phyloP scores from a whole-genome alignment of 1,140 invertebrate species.

The Trichomalopsis sarcophagae region DNA sequence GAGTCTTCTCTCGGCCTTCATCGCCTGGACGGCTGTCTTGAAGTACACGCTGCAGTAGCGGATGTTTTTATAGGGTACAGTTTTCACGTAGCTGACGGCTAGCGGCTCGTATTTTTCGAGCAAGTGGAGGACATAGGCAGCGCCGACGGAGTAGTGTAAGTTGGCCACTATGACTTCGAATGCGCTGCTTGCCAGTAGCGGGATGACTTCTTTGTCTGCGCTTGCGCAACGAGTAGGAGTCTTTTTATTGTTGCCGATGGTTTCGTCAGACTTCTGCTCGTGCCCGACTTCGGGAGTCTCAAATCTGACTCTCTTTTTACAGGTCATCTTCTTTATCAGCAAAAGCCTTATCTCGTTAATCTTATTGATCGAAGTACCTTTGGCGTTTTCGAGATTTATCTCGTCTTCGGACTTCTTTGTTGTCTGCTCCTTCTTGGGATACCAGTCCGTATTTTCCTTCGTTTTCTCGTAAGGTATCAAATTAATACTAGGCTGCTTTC shows the following conservation, averaged over 20 bases:
- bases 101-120: constrained; percentile 64
- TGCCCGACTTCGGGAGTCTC: background rate
- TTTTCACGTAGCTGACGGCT: constrained; percentile 54
- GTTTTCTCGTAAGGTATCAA: constrained; percentile 10
- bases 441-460: no score
- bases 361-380: background rate
- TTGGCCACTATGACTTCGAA: constrained; percentile 65
- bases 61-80: constrained; percentile 23
- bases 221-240: background rate
- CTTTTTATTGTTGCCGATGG: background rate
- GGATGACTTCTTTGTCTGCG: background rate
- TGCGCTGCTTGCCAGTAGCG: background rate
- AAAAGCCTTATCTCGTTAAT: background rate
- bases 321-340: background rate
- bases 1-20: constrained; percentile 54
- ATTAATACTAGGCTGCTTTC: constrained; percentile 25
- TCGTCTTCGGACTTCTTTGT: background rate
- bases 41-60: constrained; percentile 67
- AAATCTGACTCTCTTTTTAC: background rate
- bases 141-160: constrained; percentile 53
- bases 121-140: constrained; percentile 62
- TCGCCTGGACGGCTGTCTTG: constrained; percentile 53
- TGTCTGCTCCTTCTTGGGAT: background rate
- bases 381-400: background rate
- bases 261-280: background rate